Evolutionary conservation across 2,797 vertebrate genomes (phyloP).

Genomic region (Manis javanica): DNA sequence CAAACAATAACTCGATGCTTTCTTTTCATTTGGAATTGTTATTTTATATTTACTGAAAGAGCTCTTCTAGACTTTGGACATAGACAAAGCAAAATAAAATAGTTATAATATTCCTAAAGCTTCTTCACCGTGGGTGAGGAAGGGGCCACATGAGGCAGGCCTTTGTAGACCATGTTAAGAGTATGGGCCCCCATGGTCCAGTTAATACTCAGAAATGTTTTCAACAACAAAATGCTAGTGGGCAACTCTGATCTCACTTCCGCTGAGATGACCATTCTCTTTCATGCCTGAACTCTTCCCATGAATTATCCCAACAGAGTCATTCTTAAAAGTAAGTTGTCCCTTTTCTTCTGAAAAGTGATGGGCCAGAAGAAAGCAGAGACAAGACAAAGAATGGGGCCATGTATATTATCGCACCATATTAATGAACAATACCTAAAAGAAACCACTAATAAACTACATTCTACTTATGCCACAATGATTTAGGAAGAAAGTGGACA

Average conservation of each 20-base stretch:
- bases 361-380: conserved; percentile 5
- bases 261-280: not conserved
- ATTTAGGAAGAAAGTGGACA: conserved; percentile 51
- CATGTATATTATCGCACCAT: not conserved
- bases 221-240: not conserved
- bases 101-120: not conserved
- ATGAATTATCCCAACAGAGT: not conserved
- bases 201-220: not conserved
- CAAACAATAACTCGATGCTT: not conserved
- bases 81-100: conserved; percentile 18
- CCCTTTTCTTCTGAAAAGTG: conserved; percentile 21
- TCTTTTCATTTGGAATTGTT: conserved; percentile 11
- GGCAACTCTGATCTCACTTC: not conserved
- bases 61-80: conserved; percentile 25
- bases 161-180: not conserved
- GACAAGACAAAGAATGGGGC: not conserved
- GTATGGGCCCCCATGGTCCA: not conserved
- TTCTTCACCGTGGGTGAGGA: not conserved
- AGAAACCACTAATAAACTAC: conserved; percentile 17
- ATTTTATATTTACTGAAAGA: not conserved
- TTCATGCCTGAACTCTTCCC: not conserved
- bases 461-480: conserved; percentile 19
- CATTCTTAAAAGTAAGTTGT: not conserved
- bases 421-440: conserved; percentile 55
- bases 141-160: not conserved